These are phyloP conservation scores for Polyploca ridens DNA, from an alignment of 2,888 invertebrate species.

Conservation along the genomic window DNA sequence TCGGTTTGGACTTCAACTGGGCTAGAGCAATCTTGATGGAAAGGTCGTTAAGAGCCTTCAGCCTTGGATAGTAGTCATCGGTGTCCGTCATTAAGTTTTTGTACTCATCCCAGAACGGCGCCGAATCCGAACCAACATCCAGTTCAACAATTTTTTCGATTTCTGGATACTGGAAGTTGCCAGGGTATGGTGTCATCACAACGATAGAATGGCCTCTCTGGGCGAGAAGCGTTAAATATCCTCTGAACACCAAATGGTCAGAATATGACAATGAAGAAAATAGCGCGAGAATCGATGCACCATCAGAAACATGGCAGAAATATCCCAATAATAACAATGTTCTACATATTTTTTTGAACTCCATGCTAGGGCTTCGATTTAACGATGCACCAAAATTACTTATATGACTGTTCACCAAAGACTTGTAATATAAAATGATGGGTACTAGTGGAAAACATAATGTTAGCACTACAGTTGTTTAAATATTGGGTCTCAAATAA, in stretches of 20 bases:
- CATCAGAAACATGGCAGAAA: slow-evolving; percentile 41
- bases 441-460: slow-evolving; percentile 22
- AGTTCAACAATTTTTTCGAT: slow-evolving; percentile 66
- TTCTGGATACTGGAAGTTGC: slow-evolving; percentile 65
- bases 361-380: slow-evolving; percentile 41
- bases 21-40: slow-evolving; percentile 66
- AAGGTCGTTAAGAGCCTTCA: slow-evolving; percentile 62
- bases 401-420: slow-evolving; percentile 29
- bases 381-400: slow-evolving; percentile 24
- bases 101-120: slow-evolving; percentile 68
- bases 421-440: slow-evolving; percentile 24
- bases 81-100: slow-evolving; percentile 61
- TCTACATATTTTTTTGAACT: slow-evolving; percentile 32
- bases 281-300: slow-evolving; percentile 67
- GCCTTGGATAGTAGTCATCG: slow-evolving; percentile 64
- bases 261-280: slow-evolving; percentile 73
- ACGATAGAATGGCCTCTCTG: slow-evolving; percentile 67
- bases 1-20: slow-evolving; percentile 70
- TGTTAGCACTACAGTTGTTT: slow-evolving; percentile 43
- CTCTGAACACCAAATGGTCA: slow-evolving; percentile 73
- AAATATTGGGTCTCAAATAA: slow-evolving; percentile 42
- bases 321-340: slow-evolving; percentile 42
- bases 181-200: slow-evolving; percentile 76
- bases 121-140: slow-evolving; percentile 68
- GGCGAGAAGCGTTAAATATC: slow-evolving; percentile 64